Evolutionary conservation across 2,888 invertebrate genomes (phyloP), one percentile per base, ranked within the genome.

Genomic region (Amblyjoppa proteus): DNA sequence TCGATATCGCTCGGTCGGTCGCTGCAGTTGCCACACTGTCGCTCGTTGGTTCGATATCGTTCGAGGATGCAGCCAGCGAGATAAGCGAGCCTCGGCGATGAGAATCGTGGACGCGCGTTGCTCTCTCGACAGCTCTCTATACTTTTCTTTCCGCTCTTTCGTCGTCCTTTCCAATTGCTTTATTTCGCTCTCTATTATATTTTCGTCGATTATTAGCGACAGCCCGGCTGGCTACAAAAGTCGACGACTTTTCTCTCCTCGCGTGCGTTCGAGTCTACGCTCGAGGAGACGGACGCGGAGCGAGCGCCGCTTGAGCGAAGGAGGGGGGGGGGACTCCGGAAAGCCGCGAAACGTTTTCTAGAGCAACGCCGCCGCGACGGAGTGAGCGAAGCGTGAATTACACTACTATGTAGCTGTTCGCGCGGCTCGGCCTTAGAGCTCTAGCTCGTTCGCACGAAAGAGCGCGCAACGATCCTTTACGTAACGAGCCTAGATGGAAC

Each of bases 381-480:
- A 31, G 64, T 31, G 64, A 58, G 58, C 58, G n/a, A 58, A 25
- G 28, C 58, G 4, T 13, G 28, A 58, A 4, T 28, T 11, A 58
- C 25, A 25, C 25, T 49, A 58, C 58, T 25, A 25, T 25, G 64
- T 34, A 16, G 34, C 31, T 16, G 64, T 34, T 51, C 51, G 49
- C 70, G 70, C 71, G 71, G 71, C 75, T 53, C 45, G 13, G 16
- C 58, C 69, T 41, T 56, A 16, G 73, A 78, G 81, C 70, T 79
- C 81, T 31, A 16, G 31, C 64, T 31, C 64, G 84, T 85, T 70
- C 82, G 81, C 71, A 79, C 79, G 70, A 85, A 85, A 66, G 85
- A 85, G 71, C 79, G 75, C 82, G 85, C 85, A 85, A 85, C 82
- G 85, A 85, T 82, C 85, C 85, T 85, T 85, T 85, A 82, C 82